Percentiles rank a stretch among this genome's conserved stretches.
Conservation (phyloP, 2,797 vertebrate species). For the Nyctibius grandis region DNA sequence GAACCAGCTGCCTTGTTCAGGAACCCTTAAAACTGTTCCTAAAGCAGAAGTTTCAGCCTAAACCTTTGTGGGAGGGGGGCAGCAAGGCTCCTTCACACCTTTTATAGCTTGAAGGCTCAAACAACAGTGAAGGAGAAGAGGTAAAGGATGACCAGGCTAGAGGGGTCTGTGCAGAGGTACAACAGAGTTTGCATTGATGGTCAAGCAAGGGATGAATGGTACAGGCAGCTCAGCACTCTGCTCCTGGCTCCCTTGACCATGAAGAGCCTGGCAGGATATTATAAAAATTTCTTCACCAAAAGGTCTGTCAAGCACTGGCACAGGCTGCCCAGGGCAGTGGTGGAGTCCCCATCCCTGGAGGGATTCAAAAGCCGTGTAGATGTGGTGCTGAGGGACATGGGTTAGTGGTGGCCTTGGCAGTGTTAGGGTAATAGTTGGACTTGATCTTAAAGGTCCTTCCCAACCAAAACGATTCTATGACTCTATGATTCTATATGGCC, state of each 20-base stretch:
- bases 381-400: too few species aligned
- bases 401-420: too few species aligned
- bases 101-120: background rate
- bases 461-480: too few species aligned
- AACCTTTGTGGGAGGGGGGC: background rate
- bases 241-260: fast-evolving
- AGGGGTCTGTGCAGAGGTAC: background rate
- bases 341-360: too few species aligned
- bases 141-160: background rate
- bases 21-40: background rate
- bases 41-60: background rate
- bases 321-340: too few species aligned
- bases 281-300: too few species aligned
- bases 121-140: background rate
- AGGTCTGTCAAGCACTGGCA: too few species aligned
- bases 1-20: background rate
- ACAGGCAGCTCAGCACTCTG: background rate
- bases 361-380: too few species aligned
- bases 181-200: background rate
- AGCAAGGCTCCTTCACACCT: background rate
- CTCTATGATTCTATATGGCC: too few species aligned
- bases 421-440: too few species aligned
- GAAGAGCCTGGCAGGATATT: background rate
- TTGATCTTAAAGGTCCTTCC: too few species aligned
- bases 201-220: background rate